Base-by-base conservation (phyloP, 2,113 vertebrate genomes). In the Callorhinus ursinus region DNA sequence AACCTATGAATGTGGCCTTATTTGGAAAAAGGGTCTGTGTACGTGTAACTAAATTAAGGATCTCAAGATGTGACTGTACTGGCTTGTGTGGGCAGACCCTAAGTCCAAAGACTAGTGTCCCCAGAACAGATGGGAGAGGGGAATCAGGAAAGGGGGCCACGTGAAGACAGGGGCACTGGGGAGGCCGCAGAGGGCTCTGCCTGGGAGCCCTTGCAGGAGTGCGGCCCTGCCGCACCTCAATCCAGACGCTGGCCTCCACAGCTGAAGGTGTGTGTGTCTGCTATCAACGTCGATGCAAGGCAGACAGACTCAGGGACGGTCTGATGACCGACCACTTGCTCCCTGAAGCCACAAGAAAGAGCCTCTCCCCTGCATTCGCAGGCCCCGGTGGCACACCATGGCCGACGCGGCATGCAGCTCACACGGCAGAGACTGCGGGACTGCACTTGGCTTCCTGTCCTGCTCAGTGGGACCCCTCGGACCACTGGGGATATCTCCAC, bases 201-300 rank as follows among this genome's bases (percentile, higher is more conserved):
- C 15, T 14, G 7, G 49, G 12, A 42, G 69, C 4, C 33, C 26
- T 26, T 24, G 7, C 0, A 59, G n/a, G 22, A 15, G 46, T 0
- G 0, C 1, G 15, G 33, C 72, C 33, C 74, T 28, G 13, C 5
- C 51, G 39, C 51, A 9, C 22, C 53, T 16, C n/a, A 1, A n/a
- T 61, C 53, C 61, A 42, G 3, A n/a, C 12, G 19, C 19, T 14
- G 36, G 36, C 7, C 82, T 91, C 39, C 16, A 55, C 10, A 49
- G 33, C 22, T 11, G 21, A 12, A 33, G 63, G 33, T 6, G 21
- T 1, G 0, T 0, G 3, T 2, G 19, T 21, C 46, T 55, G 79
- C 3, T 1, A 1, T 31, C 36, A 22, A 21, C 33, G 16, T 15
- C 15, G 39, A 12, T 2, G 57, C n/a, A 46, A 42, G 59, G 26